These are phyloP conservation scores for Blera fallax DNA, from an alignment of 2,888 invertebrate genomes.

Conservation along the genomic window DNA sequence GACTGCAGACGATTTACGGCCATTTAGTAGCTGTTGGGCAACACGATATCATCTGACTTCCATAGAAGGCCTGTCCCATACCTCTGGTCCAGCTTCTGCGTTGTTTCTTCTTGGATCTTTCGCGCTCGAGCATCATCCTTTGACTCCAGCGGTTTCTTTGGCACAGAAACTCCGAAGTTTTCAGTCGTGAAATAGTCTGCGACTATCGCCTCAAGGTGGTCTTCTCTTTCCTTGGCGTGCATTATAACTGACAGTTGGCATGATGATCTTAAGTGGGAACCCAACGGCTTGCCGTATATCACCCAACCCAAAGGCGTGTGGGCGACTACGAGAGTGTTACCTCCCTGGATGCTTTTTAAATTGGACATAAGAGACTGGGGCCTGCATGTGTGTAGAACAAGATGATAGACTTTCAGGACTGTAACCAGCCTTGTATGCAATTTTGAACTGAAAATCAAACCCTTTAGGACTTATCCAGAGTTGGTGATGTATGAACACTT, in stretches of 20 bases:
- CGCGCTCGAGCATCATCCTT: not conserved
- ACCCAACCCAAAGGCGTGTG: not conserved
- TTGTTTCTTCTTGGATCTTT: not conserved
- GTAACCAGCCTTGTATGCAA: too few species aligned
- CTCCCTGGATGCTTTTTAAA: not conserved
- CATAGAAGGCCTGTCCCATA: not conserved
- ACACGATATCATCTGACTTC: not conserved
- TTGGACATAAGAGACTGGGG: too few species aligned
- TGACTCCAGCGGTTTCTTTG: not conserved
- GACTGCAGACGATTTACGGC: not conserved
- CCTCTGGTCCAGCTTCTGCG: not conserved
- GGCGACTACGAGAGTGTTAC: not conserved
- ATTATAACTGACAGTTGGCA: too few species aligned
- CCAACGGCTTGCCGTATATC: not conserved
- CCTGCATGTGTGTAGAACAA: too few species aligned
- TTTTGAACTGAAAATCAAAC: too few species aligned
- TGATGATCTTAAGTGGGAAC: too few species aligned
- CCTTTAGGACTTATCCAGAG: too few species aligned
- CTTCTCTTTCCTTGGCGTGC: too few species aligned
- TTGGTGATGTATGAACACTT: too few species aligned
- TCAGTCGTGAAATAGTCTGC: not conserved
- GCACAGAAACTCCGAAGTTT: not conserved
- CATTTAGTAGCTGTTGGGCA: not conserved
- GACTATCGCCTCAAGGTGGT: not conserved
- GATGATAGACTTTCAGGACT: too few species aligned